phyloP scores from a whole-genome alignment of 2,113 vertebrate genomes.

The Bungarus multicinctus region DNA sequence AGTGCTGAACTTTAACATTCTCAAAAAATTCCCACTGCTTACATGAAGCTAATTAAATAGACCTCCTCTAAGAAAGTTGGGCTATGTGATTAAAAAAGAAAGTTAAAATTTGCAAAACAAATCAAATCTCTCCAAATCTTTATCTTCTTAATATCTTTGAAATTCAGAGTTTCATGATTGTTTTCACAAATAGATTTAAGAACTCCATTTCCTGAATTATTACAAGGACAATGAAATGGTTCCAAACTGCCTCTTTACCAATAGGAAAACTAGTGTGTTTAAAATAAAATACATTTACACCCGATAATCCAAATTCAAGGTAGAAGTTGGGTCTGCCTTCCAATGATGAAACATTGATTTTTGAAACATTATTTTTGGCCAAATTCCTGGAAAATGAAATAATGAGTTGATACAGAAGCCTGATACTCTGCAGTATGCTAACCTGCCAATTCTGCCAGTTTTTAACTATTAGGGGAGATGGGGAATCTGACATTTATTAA shows the following conservation, averaged over 20 bases:
- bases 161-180: not conserved
- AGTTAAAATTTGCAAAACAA: not conserved
- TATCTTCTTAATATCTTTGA: not conserved
- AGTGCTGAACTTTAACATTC: conserved; percentile 49
- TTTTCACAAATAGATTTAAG: not conserved
- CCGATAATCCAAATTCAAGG: not conserved
- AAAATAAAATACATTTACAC: not conserved
- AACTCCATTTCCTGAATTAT: not conserved
- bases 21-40: conserved; percentile 12
- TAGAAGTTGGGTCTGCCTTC: not conserved
- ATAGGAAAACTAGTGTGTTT: not conserved
- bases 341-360: not conserved
- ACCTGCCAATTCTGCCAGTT: not conserved
- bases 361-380: not conserved
- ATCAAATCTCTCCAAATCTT: conserved; percentile 4
- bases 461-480: not conserved
- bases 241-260: not conserved
- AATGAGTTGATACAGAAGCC: not conserved
- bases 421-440: not conserved
- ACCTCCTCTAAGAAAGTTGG: conserved; percentile 39
- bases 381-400: not conserved
- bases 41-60: conserved; percentile 27
- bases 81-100: not conserved
- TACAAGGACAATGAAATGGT: not conserved
- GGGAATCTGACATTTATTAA: not conserved